Percentiles rank a stretch among this genome's conserved stretches.
Conservation (phyloP, 2,888 invertebrate genomes). For the Tanaodytes sp. region DNA sequence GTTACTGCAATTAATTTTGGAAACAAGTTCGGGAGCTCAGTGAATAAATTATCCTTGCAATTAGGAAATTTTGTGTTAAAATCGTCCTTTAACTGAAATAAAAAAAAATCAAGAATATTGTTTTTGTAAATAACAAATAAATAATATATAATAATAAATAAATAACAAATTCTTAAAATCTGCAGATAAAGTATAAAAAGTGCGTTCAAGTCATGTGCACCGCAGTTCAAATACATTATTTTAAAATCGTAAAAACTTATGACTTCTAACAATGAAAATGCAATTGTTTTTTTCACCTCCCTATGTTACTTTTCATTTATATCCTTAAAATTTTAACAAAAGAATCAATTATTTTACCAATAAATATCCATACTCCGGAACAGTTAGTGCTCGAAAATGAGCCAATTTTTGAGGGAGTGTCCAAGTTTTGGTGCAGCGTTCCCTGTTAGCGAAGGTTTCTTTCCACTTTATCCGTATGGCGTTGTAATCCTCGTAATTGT, state of each 20-base stretch:
- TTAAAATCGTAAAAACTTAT: no score
- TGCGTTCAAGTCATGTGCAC: no score
- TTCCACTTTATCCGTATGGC: constrained; percentile 10
- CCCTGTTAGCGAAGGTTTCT: constrained; percentile 8
- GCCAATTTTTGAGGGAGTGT: neutral
- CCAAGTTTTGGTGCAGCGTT: neutral
- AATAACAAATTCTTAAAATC: no score
- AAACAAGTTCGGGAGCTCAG: no score
- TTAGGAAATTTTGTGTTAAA: constrained; percentile 13
- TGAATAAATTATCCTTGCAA: constrained; percentile 2
- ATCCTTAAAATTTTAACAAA: neutral
- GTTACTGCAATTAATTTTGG: constrained; percentile 8
- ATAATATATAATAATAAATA: no score
- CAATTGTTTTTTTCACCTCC: no score
- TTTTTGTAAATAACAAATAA: no score
- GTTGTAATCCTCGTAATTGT: constrained; percentile 3
- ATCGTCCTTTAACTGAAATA: constrained; percentile 17
- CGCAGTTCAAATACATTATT: no score
- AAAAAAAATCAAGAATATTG: no score
- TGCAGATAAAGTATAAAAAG: no score
- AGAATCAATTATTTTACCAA: constrained; percentile 14
- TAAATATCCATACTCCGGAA: constrained; percentile 11
- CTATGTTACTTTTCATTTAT: neutral
- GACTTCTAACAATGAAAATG: no score
- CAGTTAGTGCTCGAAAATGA: constrained; percentile 3